Conservation (phyloP, 2,888 invertebrate species). For the Drosophila nigritarsus region DNA sequence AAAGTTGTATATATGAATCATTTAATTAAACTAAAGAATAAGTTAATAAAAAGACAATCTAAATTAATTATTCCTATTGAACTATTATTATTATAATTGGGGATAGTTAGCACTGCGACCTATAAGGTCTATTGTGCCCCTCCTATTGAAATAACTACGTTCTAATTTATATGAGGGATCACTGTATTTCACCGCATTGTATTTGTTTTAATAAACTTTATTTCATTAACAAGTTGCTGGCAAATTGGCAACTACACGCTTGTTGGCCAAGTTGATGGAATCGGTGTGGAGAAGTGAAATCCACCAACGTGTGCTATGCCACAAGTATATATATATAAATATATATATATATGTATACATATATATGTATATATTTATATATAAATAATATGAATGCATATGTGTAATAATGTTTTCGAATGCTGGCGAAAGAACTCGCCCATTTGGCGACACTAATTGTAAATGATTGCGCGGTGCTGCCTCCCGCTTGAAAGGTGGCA, state of each 20-base stretch:
- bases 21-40: not conserved
- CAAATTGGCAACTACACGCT: slow-evolving; percentile 76
- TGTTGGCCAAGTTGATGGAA: slow-evolving; percentile 58
- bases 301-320: slow-evolving; percentile 26
- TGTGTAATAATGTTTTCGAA: slow-evolving; percentile 16
- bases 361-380: not conserved
- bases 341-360: not conserved
- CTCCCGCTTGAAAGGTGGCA: slow-evolving; percentile 15
- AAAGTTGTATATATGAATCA: not conserved
- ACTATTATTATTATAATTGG: too few species aligned
- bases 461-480: slow-evolving; percentile 33
- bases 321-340: not conserved
- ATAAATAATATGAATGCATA: not conserved
- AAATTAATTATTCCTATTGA: not conserved
- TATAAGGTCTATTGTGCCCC: too few species aligned
- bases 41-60: not conserved
- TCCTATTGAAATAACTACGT: not conserved
- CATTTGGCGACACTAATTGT: slow-evolving; percentile 81
- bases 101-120: too few species aligned
- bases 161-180: not conserved
- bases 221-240: slow-evolving; percentile 67
- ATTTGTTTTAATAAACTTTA: slow-evolving; percentile 48
- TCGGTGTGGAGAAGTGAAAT: slow-evolving; percentile 69
- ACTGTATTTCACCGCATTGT: not conserved
- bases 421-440: slow-evolving; percentile 67